Base-by-base conservation (phyloP, 2,113 vertebrate species). In the Psilopogon haemacephalus region DNA sequence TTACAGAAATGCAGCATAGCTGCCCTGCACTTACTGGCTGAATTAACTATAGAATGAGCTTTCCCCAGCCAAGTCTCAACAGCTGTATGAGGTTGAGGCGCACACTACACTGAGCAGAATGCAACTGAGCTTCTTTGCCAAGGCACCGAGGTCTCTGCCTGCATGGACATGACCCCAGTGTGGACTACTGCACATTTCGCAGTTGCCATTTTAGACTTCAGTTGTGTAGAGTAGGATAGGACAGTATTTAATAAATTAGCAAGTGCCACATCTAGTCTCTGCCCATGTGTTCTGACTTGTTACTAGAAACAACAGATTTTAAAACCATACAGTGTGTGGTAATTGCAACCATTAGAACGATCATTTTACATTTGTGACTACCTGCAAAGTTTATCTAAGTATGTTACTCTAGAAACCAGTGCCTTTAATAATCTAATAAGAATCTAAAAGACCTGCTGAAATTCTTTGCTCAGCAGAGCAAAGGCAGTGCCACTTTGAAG, bases 401-500 rank as follows among this genome's bases (percentile, higher is more conserved):
- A 84, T 69, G 52, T 37, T 7, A 35, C 30, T 76, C 38, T 48
- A 69, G 27, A 20, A 94, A 69, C 63, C 79, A 40, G 14, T 56
- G 54, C 30, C 83, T 91, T 85, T 58, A 85, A 69, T 79, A 89
- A 82, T 79, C 67, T 86, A 74, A 71, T 32, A 87, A 68, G 58
- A 48, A 69, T 80, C 71, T 65, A 85, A 76, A 94, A 88, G 60
- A 70, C 64, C 68, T 6, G 44, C 44, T 84, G 23, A 93, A 59
- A 42, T 42, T 94, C 72, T 52, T 64, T 65, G 42, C 54, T 88
- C 46, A 63, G 63, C 35, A 77, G 28, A 86, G 58, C 23, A 67
- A 82, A 95, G 12, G 30, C n/a, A 78, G 50, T 56, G 58, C 68
- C 71, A 89, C 69, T 95, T 38, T 73, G 71, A 92, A 84, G 55